phyloP scores from a whole-genome alignment of 2,113 vertebrate species.

The Dipodomys merriami region DNA sequence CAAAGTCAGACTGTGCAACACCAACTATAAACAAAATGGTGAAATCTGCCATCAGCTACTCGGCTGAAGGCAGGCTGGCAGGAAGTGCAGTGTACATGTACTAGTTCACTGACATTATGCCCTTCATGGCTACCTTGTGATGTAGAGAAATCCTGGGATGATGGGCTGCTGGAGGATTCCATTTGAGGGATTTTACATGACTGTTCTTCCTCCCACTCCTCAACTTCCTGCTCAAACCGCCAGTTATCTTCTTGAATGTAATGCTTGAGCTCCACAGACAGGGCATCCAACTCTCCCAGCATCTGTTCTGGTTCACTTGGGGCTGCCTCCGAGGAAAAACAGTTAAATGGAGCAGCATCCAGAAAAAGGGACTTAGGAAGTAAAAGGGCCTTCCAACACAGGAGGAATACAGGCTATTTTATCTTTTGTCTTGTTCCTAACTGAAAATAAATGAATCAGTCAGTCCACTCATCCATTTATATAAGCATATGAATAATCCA shows the following conservation, averaged over 20 bases:
- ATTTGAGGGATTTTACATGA: slow-evolving; percentile 91
- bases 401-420: background rate
- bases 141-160: slow-evolving; percentile 78
- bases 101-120: accelerated
- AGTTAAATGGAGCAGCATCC: background rate
- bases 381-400: background rate
- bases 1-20: background rate
- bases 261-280: slow-evolving; percentile 89
- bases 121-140: slow-evolving; percentile 76
- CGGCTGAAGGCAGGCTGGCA: accelerated
- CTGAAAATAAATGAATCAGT: background rate
- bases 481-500: background rate
- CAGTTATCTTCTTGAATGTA: slow-evolving; percentile 95
- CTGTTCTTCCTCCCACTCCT: slow-evolving; percentile 94
- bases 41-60: background rate
- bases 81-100: accelerated
- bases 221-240: slow-evolving; percentile 94
- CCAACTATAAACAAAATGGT: background rate
- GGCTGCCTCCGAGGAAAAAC: slow-evolving; percentile 54
- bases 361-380: background rate
- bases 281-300: slow-evolving; percentile 88
- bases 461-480: no score
- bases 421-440: background rate
- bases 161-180: slow-evolving; percentile 76
- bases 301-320: slow-evolving; percentile 78